Percentiles rank a stretch among this genome's conserved stretches.
These are phyloP conservation scores for Ephialtes manifestator DNA, from an alignment of 2,888 invertebrate genomes.

Conservation along the genomic window DNA sequence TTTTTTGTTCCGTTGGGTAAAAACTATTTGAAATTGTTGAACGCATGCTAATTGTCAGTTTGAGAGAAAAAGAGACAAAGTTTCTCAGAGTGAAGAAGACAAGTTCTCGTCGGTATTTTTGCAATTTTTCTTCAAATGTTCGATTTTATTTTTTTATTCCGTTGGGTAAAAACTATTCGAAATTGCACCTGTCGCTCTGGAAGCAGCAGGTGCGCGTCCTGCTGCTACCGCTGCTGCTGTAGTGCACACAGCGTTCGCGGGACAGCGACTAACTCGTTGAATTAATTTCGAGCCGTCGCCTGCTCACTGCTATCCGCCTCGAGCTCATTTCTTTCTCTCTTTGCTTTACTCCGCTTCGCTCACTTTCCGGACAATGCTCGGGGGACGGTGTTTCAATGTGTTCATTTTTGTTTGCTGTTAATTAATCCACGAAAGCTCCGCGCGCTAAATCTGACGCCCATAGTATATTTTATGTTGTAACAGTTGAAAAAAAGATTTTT, in stretches of 20 bases:
- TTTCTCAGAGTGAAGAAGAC: neutral
- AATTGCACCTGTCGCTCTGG: slow-evolving; percentile 38
- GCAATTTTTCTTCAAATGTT: slow-evolving; percentile 3
- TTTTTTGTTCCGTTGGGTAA: too few relatives aligned
- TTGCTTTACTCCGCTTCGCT: slow-evolving; percentile 30
- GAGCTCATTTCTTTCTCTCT: slow-evolving; percentile 12
- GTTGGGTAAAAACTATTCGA: slow-evolving; percentile 11
- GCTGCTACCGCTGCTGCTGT: slow-evolving; percentile 5
- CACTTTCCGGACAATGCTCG: slow-evolving; percentile 40
- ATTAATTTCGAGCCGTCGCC: slow-evolving; percentile 56
- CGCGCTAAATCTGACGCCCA: neutral
- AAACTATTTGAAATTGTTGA: too few relatives aligned
- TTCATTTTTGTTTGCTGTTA: slow-evolving; percentile 34
- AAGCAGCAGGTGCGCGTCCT: slow-evolving; percentile 27
- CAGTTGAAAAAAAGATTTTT: neutral
- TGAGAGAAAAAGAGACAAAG: neutral
- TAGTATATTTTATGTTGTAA: neutral
- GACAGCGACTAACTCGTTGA: slow-evolving; percentile 40
- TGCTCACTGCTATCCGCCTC: slow-evolving; percentile 17
- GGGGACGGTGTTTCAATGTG: slow-evolving; percentile 22
- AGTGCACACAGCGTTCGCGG: slow-evolving; percentile 11
- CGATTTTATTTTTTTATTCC: neutral
- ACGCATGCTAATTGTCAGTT: too few relatives aligned
- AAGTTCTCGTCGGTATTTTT: too few relatives aligned
- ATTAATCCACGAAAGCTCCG: slow-evolving; percentile 35